phyloP scores from a whole-genome alignment of 2,888 invertebrate species.

The Agrilus mali region DNA sequence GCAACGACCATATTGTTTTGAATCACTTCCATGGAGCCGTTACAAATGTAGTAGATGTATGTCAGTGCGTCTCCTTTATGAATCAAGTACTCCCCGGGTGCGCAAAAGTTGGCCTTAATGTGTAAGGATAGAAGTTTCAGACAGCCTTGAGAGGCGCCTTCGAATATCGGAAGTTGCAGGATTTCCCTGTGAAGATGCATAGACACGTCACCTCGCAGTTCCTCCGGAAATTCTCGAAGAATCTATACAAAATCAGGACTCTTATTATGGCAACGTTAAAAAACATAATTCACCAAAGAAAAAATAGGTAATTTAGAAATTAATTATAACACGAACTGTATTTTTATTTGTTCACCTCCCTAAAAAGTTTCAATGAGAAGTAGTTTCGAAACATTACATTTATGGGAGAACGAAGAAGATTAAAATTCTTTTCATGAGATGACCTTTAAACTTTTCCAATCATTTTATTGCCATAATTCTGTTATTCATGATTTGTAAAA shows the following conservation, averaged over 20 bases:
- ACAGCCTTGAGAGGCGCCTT: constrained; percentile 88
- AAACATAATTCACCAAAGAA: too few relatives aligned
- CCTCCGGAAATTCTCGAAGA: constrained; percentile 91
- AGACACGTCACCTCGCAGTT: constrained; percentile 87
- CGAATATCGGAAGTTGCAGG: constrained; percentile 86
- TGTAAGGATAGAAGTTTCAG: constrained; percentile 83
- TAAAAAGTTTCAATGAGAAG: too few relatives aligned
- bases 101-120: constrained; percentile 89
- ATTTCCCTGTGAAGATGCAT: constrained; percentile 93
- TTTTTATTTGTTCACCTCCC: too few relatives aligned
- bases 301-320: too few relatives aligned
- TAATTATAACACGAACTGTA: too few relatives aligned
- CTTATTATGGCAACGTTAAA: not conserved
- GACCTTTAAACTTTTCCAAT: too few relatives aligned
- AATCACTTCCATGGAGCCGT: constrained; percentile 95
- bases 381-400: too few relatives aligned
- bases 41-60: constrained; percentile 90
- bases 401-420: too few relatives aligned
- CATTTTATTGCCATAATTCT: too few relatives aligned
- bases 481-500: too few relatives aligned
- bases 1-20: constrained; percentile 95
- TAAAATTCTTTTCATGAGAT: too few relatives aligned
- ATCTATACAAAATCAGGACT: constrained; percentile 46
- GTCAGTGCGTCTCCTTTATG: constrained; percentile 90
- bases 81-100: constrained; percentile 88